phyloP scores from a whole-genome alignment of 1,140 invertebrate species.

The Scaptodrosophila lebanonensis region DNA sequence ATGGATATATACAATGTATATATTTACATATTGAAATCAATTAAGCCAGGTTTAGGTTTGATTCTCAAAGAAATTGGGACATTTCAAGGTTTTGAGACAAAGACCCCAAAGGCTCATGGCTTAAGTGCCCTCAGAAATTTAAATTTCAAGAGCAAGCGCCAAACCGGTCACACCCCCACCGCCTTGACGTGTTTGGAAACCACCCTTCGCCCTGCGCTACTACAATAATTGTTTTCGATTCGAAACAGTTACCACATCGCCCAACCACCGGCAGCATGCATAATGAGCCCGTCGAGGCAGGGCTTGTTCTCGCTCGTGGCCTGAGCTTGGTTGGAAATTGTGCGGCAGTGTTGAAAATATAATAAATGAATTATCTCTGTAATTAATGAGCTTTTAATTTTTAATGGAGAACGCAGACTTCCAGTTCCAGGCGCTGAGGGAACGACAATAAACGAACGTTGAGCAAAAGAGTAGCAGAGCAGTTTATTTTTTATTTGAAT shows the following conservation, averaged over 20 bases:
- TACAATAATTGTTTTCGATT: constrained; percentile 70
- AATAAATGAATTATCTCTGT: constrained; percentile 76
- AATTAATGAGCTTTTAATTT: constrained; percentile 77
- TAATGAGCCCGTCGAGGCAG: constrained; percentile 6
- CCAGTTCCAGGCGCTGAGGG: constrained; percentile 23
- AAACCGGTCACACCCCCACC: too few relatives aligned
- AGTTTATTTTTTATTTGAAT: background rate
- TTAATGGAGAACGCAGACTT: constrained; percentile 63
- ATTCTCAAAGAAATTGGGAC: too few relatives aligned
- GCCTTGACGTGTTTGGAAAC: too few relatives aligned
- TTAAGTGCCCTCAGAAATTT: background rate
- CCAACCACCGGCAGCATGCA: constrained; percentile 1
- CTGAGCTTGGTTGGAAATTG: constrained; percentile 67
- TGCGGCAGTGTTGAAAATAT: constrained; percentile 69
- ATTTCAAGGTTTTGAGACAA: too few relatives aligned
- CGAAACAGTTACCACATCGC: constrained; percentile 46
- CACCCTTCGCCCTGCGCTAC: too few relatives aligned
- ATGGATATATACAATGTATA: too few relatives aligned
- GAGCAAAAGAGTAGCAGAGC: constrained; percentile 1
- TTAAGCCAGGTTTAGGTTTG: too few relatives aligned
- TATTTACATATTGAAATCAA: too few relatives aligned
- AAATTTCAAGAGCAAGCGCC: too few relatives aligned
- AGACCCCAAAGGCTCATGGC: constrained; percentile 58
- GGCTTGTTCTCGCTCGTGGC: constrained; percentile 32
- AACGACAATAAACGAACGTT: constrained; percentile 1